Evolutionary conservation across 2,888 invertebrate genomes (phyloP), one percentile per base, ranked within the genome.

Genomic region (Aphodius sticticus): DNA sequence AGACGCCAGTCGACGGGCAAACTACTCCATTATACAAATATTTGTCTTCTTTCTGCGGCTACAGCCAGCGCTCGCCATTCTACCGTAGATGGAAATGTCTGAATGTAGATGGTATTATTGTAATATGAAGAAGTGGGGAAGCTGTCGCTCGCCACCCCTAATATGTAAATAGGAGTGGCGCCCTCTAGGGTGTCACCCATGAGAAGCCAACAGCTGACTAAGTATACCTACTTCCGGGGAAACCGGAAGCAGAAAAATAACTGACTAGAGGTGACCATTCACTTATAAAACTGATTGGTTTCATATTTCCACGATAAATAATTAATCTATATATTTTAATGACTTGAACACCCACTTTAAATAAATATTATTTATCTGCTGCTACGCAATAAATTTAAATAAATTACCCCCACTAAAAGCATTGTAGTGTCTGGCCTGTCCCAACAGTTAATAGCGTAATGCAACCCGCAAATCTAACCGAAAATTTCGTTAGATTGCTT

Each of bases 1-100:
- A 53, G 53, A 53, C 53, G 53, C 53, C 53, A 12, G 53, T 53
- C 35, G 78, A 6, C 16, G 72, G 69, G 72, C 78, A 83, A 86
- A 87, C 86, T 86, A 87, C 86, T 87, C 86, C 83, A 87, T 87
- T 87, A 87, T 87, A 87, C 86, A 87, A 88, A 88, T 88, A 88
- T 88, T 88, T 87, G 86, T 86, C 86, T 87, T 87, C 86, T 86
- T 87, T 87, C 86, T 82, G 83, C 36, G 36, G 53, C 53, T 53
- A 53, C 12, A 53, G 53, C 3, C 53, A 53, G 53, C 53, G 35
- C 9, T 35, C n/a, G 7, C 74, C 36, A 74, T 26, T 71, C 53
- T 53, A 53, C 83, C 81, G 85, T 83, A 85, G 85, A 85, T 85
- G 85, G 86, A 86, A 86, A 85, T 84, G 86, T 83, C 86, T 85